A percentile compares a stretch with the other conserved stretches of the same genome.
Evolutionary conservation across 2,113 vertebrate genomes (phyloP).

Genomic region (Rousettus leschenaultii): DNA sequence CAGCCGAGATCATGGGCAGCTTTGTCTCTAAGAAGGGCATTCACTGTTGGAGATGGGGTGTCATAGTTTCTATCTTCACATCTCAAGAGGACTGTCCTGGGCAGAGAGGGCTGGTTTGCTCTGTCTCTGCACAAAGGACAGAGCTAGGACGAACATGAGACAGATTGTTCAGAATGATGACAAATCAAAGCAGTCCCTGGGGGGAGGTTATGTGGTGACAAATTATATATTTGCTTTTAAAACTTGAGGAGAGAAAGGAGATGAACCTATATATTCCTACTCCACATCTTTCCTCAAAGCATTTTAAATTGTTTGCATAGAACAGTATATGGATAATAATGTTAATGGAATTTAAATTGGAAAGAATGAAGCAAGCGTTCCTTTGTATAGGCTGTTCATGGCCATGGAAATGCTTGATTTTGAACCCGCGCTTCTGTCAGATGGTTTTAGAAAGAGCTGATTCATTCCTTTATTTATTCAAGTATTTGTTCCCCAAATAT

Average conservation of each 20-base stretch:
- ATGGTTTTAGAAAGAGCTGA: not conserved
- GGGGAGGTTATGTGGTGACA: not conserved
- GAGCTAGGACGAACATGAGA: not conserved
- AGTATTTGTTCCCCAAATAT: not conserved
- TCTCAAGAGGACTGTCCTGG: not conserved
- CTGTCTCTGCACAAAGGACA: not conserved
- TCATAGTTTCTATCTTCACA: not conserved
- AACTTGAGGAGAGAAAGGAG: not conserved
- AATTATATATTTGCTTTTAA: not conserved
- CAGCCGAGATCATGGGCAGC: not conserved
- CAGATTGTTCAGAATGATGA: not conserved
- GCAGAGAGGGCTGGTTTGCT: not conserved
- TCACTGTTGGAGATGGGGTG: not conserved
- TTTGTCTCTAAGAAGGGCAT: not conserved
- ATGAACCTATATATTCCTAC: not conserved
- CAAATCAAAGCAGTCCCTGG: not conserved
- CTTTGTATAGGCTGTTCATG: not conserved
- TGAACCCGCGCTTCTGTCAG: not conserved
- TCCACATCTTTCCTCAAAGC: not conserved
- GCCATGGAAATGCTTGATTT: not conserved
- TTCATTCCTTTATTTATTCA: not conserved
- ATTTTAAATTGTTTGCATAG: not conserved
- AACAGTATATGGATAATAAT: not conserved
- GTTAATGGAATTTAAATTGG: not conserved
- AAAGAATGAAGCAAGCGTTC: not conserved